Base-by-base conservation (phyloP, 2,113 vertebrate genomes). In the Takifugu flavidus region DNA sequence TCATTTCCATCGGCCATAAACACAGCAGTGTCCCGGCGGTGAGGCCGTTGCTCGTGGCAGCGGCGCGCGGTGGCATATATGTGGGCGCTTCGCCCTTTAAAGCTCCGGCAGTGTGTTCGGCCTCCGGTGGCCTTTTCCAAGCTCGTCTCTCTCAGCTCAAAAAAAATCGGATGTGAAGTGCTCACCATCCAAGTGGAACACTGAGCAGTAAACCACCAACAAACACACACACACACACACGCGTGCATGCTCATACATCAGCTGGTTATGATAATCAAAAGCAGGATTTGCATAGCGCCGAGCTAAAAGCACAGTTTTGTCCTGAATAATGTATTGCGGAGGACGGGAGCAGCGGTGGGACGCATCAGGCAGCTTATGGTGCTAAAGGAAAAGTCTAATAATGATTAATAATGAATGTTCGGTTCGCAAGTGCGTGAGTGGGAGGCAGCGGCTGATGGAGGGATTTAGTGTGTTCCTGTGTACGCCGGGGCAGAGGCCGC, bases 191-290 rank as follows among this genome's bases (percentile, higher is more conserved):
- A 62, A 80, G 64, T 65, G 64, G 70, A 70, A 62, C 67, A 60
- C 54, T 50, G 60, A 75, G 77, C 69, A 80, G 77, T 78, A 74
- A 82, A 84, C 73, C 76, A 31, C 51, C 56, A 46, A 31, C 70
- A 52, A 25, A 29, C 51, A 53, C 51, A 28, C 25, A 28, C 25
- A 28, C 51, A 53, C 51, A 29, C 27, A 53, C 27, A 13, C 5
- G 4, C 25, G 28, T 26, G 5, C 25, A 47, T 25, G 66, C 57
- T 77, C 65, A 49, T 72, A 69, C 70, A 78, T 87, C 84, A 85
- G 83, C 82, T 89, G 85, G 85, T 86, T 84, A 89, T 84, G 77
- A 79, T 86, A 84, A 88, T 88, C 75, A 86, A 82, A 81, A 62
- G 70, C 54, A n/a, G 67, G 60, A 89, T 89, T 90, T 89, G 82